Evolutionary conservation across 2,888 invertebrate species (phyloP).

Genomic region (Mythimna vitellina): DNA sequence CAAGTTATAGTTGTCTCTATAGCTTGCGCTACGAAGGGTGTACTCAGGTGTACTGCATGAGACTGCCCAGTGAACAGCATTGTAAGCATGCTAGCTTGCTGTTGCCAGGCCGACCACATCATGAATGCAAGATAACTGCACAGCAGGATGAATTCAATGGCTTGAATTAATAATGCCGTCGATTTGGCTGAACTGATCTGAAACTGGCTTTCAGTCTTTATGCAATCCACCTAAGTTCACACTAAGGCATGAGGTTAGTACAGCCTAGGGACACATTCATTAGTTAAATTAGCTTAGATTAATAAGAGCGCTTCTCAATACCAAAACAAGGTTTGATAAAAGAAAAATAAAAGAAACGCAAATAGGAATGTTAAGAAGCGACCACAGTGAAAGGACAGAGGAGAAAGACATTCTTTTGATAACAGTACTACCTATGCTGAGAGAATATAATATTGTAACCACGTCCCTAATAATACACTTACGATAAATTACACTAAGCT

Average conservation of each 20-base stretch:
- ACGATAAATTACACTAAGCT: conserved; percentile 88
- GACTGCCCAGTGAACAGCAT: neutral
- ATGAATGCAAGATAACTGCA: conserved; percentile 4
- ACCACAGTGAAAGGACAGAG: conserved; percentile 84
- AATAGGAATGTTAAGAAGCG: conserved; percentile 85
- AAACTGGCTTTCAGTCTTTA: conserved; percentile 3
- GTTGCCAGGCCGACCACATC: neutral
- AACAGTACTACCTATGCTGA: conserved; percentile 77
- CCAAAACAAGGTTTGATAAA: conserved; percentile 67
- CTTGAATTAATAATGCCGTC: conserved; percentile 9
- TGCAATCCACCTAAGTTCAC: conserved; percentile 42
- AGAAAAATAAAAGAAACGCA: conserved; percentile 79
- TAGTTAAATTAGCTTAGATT: conserved; percentile 68
- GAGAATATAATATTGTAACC: conserved; percentile 77
- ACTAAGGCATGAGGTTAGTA: conserved; percentile 64
- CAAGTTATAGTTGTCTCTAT: conserved; percentile 41
- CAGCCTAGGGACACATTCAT: conserved; percentile 67
- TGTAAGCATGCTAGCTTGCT: neutral
- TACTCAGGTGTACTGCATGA: conserved; percentile 19
- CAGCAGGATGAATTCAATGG: neutral
- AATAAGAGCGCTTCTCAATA: conserved; percentile 71
- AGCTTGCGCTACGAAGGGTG: conserved; percentile 41
- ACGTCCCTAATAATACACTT: conserved; percentile 88
- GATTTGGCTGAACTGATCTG: neutral
- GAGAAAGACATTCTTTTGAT: conserved; percentile 73